Conservation (phyloP, 2,888 invertebrate genomes). For the Ectemnius cavifrons region DNA sequence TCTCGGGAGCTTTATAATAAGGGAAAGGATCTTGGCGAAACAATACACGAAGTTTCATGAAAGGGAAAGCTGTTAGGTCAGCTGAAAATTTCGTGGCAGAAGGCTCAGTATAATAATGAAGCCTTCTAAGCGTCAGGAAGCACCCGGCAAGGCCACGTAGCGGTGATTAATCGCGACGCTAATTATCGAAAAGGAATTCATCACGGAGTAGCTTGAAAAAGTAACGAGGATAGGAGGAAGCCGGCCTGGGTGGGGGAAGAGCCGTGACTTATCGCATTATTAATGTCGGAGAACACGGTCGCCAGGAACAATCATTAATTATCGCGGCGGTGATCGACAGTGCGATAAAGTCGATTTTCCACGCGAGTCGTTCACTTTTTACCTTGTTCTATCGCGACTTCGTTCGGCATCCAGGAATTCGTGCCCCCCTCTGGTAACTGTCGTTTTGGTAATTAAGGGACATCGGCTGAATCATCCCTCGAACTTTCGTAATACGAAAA, state of each 20-base stretch:
- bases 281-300: background rate
- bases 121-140: conserved; percentile 1
- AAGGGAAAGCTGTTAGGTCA: background rate
- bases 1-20: background rate
- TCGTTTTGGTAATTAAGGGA: too few species aligned
- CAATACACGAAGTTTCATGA: background rate
- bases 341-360: conserved; percentile 1
- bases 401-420: too few species aligned
- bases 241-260: conserved; percentile 26
- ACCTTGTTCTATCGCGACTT: background rate
- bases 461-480: too few species aligned
- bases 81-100: background rate
- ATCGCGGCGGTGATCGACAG: background rate
- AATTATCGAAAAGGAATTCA: conserved; percentile 75
- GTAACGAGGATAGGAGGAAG: conserved; percentile 29
- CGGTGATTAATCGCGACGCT: conserved; percentile 63
- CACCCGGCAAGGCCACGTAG: background rate
- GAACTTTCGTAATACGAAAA: too few species aligned
- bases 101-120: background rate
- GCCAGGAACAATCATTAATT: background rate
- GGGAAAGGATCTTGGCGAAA: too few species aligned
- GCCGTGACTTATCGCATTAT: conserved; percentile 3
- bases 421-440: too few species aligned
- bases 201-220: conserved; percentile 54
- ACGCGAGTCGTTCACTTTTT: conserved; percentile 6